Evolutionary conservation across 2,888 invertebrate species (phyloP), one percentile per base, ranked within the genome.

Genomic region (Drosophila paracracens): DNA sequence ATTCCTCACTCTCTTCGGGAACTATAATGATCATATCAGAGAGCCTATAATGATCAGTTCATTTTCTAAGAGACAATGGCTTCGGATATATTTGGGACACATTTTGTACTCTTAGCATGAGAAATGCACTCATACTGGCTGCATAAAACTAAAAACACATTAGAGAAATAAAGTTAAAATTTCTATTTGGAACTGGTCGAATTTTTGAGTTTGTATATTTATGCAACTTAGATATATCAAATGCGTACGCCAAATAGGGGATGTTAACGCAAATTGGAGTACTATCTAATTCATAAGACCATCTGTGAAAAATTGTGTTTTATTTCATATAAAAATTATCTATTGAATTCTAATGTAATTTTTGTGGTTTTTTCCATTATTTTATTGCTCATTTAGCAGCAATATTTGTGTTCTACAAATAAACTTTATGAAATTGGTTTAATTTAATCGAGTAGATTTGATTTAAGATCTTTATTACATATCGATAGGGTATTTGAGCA

Each of bases 401-500:
- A 38, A 18, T 4, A 18, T 16, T 36, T 36, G 6, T 43, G 21
- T 21, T 13, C 6, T 13, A 1, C 40, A 21, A 43, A 21, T 1
- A 43, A 43, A 21, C 7, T 46, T 16, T 21, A 46, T 21, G 21
- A 21, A 25, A 46, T 25, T 21, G 16, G 18, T 27, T 50, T 1
- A 10, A 27, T 27, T 50, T 18, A 18, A 50, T n/a, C 5, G 31
- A 4, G 11, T n/a, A 3, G 6, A 31, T 51, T 51, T 51, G 29
- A 29, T 13, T 51, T 31, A 51, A n/a, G 51, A 29, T 51, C 29
- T n/a, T 29, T 2, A 6, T 36, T 7, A 18, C 21, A 31, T 6
- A 46, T 38, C 7, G 21, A 21, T 21, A 68, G 67, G 50, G 67
- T 56, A 56, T 66, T 27, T 21, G 6, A 27, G n/a, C 18, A 5